A percentile compares a stretch with the other conserved stretches of the same genome.
These are phyloP conservation scores for Noctilio leporinus DNA, from an alignment of 2,113 vertebrate genomes.

Conservation along the genomic window DNA sequence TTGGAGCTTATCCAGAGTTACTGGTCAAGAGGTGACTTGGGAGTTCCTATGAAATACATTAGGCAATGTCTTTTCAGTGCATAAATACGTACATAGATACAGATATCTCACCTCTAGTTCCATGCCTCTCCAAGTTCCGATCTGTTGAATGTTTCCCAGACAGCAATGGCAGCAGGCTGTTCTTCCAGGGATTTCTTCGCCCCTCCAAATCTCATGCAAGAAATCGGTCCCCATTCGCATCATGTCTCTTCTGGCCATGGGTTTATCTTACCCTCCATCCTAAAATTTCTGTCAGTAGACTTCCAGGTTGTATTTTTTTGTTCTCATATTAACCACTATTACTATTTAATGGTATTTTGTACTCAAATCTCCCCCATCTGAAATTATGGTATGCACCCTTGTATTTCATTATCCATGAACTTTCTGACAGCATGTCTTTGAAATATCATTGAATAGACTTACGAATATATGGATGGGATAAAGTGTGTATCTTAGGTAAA, in stretches of 20 bases:
- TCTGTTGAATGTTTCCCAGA: conserved; percentile 55
- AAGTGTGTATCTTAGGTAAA: background rate
- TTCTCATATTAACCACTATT: background rate
- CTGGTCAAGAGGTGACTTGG: background rate
- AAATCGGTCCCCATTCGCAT: background rate
- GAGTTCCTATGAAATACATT: accelerated
- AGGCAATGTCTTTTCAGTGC: conserved; percentile 45
- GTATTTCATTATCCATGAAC: background rate
- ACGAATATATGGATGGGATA: background rate
- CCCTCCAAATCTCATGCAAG: background rate
- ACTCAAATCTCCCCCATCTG: background rate
- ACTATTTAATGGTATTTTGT: background rate
- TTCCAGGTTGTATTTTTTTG: background rate
- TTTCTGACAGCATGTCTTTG: background rate
- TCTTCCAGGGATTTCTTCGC: background rate
- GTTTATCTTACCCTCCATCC: background rate
- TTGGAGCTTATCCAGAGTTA: conserved; percentile 88
- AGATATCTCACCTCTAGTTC: background rate
- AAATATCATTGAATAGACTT: background rate
- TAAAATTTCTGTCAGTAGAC: background rate
- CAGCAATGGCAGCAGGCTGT: background rate
- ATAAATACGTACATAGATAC: background rate
- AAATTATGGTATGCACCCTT: background rate
- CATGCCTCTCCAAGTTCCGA: conserved; percentile 43
- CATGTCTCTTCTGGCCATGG: background rate